Evolutionary conservation across 2,888 invertebrate genomes (phyloP), one percentile per base, ranked within the genome.

Genomic region (Aethes cnicana): DNA sequence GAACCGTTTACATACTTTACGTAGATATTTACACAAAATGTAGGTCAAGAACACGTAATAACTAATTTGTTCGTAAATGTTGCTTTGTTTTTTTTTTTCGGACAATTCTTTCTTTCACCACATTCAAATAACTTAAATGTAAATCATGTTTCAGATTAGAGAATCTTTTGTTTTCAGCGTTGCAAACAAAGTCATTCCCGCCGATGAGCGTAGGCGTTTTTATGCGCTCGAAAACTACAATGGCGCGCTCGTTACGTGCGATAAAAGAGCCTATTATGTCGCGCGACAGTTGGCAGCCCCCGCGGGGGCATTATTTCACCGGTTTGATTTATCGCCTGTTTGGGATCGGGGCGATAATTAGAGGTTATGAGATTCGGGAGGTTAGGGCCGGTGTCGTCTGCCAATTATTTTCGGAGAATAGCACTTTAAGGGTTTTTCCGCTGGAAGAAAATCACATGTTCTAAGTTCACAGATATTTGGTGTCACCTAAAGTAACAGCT

Each of bases 211-310:
- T 39, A 52, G 52, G 47, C 47, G 52, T 52, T 47, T 47, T 44
- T 50, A 42, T 42, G 17, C 18, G 23, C 50, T 43, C 35, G 23
- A 36, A 43, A 43, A 50, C 49, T 44, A 50, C 50, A 50, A 50
- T 50, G 36, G 50, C 42, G 14, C 48, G 23, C 50, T 50, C 50
- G 47, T 47, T 47, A 50, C 33, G 36, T 36, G 41, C 35, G 47
- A 72, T 71, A 74, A 74, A 76, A 68, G 76, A 74, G 79, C 83
- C 82, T 75, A 82, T 84, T 83, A 83, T 77, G 74, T 74, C 74
- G 68, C 68, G 64, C 70, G 82, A 80, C 81, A 79, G 74, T 61
- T 59, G 69, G 58, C 68, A 75, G 68, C 67, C 69, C 82, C 79
- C 70, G 17, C 41, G 70, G 81, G 84, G 69, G 68, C 69, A 63